Evolutionary conservation across 2,888 invertebrate species (phyloP), one percentile per base, ranked within the genome.

Genomic region (Chrysopilus asiliformis): DNA sequence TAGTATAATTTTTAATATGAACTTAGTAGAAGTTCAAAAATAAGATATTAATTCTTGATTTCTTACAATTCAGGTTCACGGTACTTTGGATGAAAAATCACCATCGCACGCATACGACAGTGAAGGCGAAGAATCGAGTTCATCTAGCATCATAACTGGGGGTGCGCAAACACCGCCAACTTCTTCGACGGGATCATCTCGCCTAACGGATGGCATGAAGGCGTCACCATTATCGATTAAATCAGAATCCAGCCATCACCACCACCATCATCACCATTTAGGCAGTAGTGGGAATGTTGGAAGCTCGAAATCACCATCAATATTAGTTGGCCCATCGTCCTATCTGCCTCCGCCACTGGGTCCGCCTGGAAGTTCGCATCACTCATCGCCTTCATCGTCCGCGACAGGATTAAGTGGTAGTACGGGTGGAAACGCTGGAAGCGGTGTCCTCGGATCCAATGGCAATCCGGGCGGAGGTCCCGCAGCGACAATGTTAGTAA

Each of bases 81-180:
- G 80, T 19, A 76, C 74, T 35, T 66, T 70, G 45, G 68, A 70
- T 36, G 79, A 75, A 16, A 77, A 77, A 53, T 71, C 72, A 16
- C 76, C 80, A 29, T 68, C 74, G 32, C 71, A 74, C 47, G 57
- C 57, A 41, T 86, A 85, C 64, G 86, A 86, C 60, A 86, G 85
- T 61, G 90, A 89, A 60, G 85, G 83, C 28, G 89, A 89, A 58
- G 86, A 86, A 57, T 84, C 84, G 44, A 79, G 76, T 58, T 81
- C 82, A 38, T 81, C 80, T 2, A 80, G 79, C 36, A 57, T 63
- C 43, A 53, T 64, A 14, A 63, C 63, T 8, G 60, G 64, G 20
- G 63, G 64, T 6, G 55, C 64, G 3, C 62, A 63, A 50, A 63
- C 63, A 13, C 63, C 63, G 36, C 63, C 63, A 9, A 56, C 59